Evolutionary conservation across 2,888 invertebrate genomes (phyloP), one percentile per base, ranked within the genome.

Genomic region (Drosophila affinis): DNA sequence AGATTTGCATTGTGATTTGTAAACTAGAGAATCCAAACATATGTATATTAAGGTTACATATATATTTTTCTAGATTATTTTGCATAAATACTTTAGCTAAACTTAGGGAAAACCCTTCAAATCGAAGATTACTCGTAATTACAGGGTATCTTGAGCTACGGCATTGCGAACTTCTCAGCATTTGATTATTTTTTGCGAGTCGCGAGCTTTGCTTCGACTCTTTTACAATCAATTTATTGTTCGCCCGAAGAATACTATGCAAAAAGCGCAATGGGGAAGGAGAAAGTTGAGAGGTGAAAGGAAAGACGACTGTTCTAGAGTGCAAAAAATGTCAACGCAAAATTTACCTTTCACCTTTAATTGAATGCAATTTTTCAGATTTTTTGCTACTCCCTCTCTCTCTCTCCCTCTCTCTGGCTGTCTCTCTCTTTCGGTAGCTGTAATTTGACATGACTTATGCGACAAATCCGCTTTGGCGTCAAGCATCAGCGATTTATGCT

Each of bases 381-480:
- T 82, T 77, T 61, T 63, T 52, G 53, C 21, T 55, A 34, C 39
- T 21, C 48, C n/a, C n/a, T n/a, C 39, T 39, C 2, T 9, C 48
- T 18, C 68, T 53, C 49, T 51, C 52, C n/a, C n/a, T 32, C 34
- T 5, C 24, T 24, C 51, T 51, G 9, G 24, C 44, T 39, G 21
- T 56, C n/a, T n/a, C 39, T 39, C 14, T 53, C 49, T 51, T 49
- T 32, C 27, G 34, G 29, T 44, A 32, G 46, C 46, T n/a, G 68
- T 88, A 81, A 89, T 89, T 69, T 87, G 89, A 83, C 88, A 88
- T 86, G 88, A 86, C 89, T 88, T 88, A 88, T 83, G 89, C 89
- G 89, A 86, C 89, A 88, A 78, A 88, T 86, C 81, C 86, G 87
- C 87, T 80, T 70, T 75, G 72, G 72, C 76, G 81, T 86, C 83